These are phyloP conservation scores for Trypoxylon attenuatum DNA, from an alignment of 2,888 invertebrate species.

Conservation along the genomic window DNA sequence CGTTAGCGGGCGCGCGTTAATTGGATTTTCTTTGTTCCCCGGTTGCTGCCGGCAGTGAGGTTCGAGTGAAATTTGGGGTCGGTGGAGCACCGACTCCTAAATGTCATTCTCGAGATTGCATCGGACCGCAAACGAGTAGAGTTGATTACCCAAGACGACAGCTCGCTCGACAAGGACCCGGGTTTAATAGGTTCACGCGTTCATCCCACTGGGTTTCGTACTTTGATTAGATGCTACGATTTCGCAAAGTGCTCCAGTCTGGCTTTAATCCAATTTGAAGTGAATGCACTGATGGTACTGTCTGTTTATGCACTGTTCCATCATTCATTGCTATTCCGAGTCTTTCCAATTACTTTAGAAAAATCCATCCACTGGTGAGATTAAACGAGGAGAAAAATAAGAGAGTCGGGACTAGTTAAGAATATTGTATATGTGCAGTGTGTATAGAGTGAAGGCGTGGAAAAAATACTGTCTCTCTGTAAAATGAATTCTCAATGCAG, in stretches of 20 bases:
- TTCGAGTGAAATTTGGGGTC: not conserved
- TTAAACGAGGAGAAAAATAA: no score
- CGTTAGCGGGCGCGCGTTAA: not conserved
- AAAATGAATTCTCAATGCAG: no score
- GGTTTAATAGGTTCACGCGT: not conserved
- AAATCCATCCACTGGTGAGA: no score
- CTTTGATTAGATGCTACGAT: constrained; percentile 24
- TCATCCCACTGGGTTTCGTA: not conserved
- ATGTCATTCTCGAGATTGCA: not conserved
- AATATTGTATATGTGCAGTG: no score
- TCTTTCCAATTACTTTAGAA: no score
- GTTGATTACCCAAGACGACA: not conserved
- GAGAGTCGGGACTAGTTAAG: no score
- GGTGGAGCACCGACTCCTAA: not conserved
- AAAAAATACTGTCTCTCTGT: no score
- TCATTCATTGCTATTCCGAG: no score
- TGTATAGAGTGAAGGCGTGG: no score
- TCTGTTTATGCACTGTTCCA: no score
- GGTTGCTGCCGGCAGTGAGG: not conserved
- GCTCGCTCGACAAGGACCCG: not conserved
- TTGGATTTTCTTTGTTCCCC: not conserved
- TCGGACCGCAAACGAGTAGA: constrained; percentile 7
- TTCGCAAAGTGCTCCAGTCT: constrained; percentile 4
- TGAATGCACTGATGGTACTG: no score
- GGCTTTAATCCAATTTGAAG: no score